Conservation (phyloP, 2,888 invertebrate genomes). For the Mantis religiosa region DNA sequence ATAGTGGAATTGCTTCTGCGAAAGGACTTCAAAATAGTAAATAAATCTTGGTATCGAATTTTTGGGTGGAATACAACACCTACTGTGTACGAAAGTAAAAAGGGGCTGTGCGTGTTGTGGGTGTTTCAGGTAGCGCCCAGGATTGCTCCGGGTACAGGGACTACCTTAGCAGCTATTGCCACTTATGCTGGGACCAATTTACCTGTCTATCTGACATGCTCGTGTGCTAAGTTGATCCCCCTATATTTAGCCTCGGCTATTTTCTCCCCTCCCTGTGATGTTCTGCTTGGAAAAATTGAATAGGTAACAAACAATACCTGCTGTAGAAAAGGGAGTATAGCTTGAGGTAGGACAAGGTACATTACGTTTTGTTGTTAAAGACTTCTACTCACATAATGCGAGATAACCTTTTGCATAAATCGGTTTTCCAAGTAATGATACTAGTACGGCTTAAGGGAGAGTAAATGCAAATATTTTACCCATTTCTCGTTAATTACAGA, state of each 20-base stretch:
- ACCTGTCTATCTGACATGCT: constrained; percentile 10
- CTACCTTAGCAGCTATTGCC: neutral
- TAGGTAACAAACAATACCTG: neutral
- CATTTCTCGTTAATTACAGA: too few species aligned
- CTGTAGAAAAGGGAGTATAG: neutral
- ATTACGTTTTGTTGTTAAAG: too few species aligned
- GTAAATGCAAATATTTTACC: too few species aligned
- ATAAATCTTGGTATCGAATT: too few species aligned
- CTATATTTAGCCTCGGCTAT: neutral
- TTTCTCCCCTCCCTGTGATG: neutral
- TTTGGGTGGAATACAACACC: too few species aligned
- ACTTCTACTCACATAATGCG: too few species aligned
- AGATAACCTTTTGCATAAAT: too few species aligned
- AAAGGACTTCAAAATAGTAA: too few species aligned
- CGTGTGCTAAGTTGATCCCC: constrained; percentile 1
- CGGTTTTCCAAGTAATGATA: too few species aligned
- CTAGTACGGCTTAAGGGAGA: too few species aligned
- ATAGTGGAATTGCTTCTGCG: too few species aligned
- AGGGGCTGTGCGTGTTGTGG: neutral
- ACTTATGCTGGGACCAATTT: neutral
- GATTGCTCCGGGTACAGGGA: neutral
- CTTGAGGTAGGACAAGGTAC: too few species aligned
- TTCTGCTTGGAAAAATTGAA: neutral
- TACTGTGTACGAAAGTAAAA: neutral
- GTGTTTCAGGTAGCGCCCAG: neutral